Evolutionary conservation across 2,888 invertebrate genomes (phyloP), one percentile per base, ranked within the genome.

Genomic region (Orthosia cruda): DNA sequence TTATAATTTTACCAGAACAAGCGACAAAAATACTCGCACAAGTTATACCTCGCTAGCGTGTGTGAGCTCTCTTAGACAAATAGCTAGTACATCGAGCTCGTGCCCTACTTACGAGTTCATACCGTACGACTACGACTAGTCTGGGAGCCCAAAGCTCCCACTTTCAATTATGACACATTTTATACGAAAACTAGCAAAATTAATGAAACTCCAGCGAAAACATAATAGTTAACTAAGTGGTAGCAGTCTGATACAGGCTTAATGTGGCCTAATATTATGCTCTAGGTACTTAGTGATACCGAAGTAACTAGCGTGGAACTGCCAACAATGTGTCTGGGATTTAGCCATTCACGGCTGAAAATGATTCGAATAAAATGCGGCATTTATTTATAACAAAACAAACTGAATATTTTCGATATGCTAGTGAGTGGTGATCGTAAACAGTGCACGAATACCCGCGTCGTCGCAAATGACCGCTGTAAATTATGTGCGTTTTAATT

Each of bases 401-500:
- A 62, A 9, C 9, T 23, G 45, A 74, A 70, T 65, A 71, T 70
- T 61, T 67, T 64, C 23, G 66, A 54, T 50, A 62, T 55, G 59
- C 70, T 58, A 55, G 71, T 58, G 65, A 71, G 20, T 20, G 66
- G 55, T 45, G 65, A 78, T 78, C 71, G 75, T 74, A 76, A 77
- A 67, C 62, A 73, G 50, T 45, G 54, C 50, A 20, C 87, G 88
- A 89, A 89, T 86, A 84, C 85, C 76, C 74, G 80, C 80, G 82
- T 83, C 87, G 73, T 75, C 85, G 75, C 88, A 88, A 92, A 92
- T 88, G 91, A 87, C 88, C 87, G 91, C 90, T 90, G 92, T 93
- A 92, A 93, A 93, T 93, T 92, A 91, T 81, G 84, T 81, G 89
- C 89, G 86, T 92, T 93, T 93, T 92, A 93, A 93, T 91, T 88